These are phyloP conservation scores for Tipula vernalis DNA, from an alignment of 2,888 invertebrate species.

Conservation along the genomic window DNA sequence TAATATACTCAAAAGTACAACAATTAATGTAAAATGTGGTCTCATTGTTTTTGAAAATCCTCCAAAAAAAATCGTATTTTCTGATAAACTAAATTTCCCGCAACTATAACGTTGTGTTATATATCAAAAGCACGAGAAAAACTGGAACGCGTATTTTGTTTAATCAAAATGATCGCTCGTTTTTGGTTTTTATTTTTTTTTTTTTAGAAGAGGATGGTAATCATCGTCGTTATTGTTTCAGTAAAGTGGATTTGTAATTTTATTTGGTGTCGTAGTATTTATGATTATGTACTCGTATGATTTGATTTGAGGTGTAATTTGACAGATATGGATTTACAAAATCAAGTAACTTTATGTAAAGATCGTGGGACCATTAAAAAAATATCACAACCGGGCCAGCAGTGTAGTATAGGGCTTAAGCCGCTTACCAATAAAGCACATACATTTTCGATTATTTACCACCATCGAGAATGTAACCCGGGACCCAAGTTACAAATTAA, in stretches of 20 bases:
- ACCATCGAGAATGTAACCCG: too few relatives aligned
- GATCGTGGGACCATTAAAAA: too few relatives aligned
- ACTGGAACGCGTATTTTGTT: not conserved
- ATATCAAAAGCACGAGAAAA: not conserved
- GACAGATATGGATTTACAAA: not conserved
- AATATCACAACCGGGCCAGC: too few relatives aligned
- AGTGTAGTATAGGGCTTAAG: too few relatives aligned
- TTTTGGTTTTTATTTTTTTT: not conserved
- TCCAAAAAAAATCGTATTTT: not conserved
- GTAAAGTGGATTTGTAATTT: not conserved
- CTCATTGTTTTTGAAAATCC: slow-evolving; percentile 23
- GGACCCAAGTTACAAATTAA: too few relatives aligned
- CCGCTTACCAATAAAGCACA: too few relatives aligned
- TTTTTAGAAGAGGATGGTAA: not conserved
- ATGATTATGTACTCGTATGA: not conserved
- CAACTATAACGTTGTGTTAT: not conserved
- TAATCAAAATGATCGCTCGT: not conserved
- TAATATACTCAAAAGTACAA: slow-evolving; percentile 30
- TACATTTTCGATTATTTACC: too few relatives aligned
- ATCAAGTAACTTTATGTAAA: not conserved
- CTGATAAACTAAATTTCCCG: not conserved
- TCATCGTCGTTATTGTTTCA: not conserved
- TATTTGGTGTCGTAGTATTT: not conserved
- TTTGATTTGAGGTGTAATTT: not conserved
- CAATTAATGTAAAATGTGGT: slow-evolving; percentile 25